phyloP scores from a whole-genome alignment of 2,797 vertebrate species.

The Oryzias sinensis region DNA sequence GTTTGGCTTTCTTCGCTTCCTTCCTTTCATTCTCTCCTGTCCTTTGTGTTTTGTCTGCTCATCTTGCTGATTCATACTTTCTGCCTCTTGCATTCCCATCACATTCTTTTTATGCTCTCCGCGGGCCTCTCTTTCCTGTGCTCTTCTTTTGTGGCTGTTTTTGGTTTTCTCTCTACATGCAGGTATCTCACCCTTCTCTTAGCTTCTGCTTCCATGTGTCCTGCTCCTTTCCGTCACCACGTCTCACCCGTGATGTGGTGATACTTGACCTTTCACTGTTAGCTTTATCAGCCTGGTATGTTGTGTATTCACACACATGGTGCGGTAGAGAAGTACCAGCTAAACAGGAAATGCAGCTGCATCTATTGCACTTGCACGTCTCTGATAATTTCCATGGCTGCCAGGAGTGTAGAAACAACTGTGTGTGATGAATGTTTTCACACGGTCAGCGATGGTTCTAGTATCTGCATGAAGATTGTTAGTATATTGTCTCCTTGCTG shows the following conservation, averaged over 20 bases:
- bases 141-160: neutral
- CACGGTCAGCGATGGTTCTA: slow-evolving; percentile 51
- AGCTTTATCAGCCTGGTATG: slow-evolving; percentile 53
- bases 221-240: slow-evolving; percentile 11
- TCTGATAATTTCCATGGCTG: slow-evolving; percentile 60
- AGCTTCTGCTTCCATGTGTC: slow-evolving; percentile 1
- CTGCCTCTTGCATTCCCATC: slow-evolving; percentile 41
- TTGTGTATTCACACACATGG: slow-evolving; percentile 47
- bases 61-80: slow-evolving; percentile 55
- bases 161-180: neutral
- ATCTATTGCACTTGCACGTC: slow-evolving; percentile 39
- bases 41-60: slow-evolving; percentile 32
- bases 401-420: slow-evolving; percentile 46
- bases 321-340: slow-evolving; percentile 39
- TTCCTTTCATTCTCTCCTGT: slow-evolving; percentile 35
- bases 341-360: slow-evolving; percentile 44
- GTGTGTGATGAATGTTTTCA: slow-evolving; percentile 61
- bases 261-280: slow-evolving; percentile 49
- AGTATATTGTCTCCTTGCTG: slow-evolving; percentile 17
- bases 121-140: slow-evolving; percentile 7
- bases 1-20: slow-evolving; percentile 28
- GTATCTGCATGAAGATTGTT: slow-evolving; percentile 32
- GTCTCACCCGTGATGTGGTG: slow-evolving; percentile 25
- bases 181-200: slow-evolving; percentile 7
- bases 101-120: slow-evolving; percentile 22